phyloP scores from a whole-genome alignment of 2,888 invertebrate species.

The Sphaerophoria taeniata region DNA sequence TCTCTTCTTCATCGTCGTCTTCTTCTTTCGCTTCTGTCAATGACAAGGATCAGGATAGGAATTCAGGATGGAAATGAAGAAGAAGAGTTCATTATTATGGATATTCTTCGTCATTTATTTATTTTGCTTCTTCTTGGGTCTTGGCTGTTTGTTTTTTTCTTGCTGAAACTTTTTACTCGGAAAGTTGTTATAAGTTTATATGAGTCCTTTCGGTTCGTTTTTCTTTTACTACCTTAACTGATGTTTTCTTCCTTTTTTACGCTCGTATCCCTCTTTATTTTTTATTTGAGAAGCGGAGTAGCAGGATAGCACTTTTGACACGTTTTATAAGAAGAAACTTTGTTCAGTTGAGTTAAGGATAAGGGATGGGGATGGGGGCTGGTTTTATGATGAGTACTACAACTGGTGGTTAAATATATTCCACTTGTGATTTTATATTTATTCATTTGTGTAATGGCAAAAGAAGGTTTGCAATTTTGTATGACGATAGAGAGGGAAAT shows the following conservation, averaged over 20 bases:
- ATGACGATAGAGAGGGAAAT: no score
- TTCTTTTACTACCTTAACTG: slow-evolving; percentile 24
- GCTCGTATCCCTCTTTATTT: slow-evolving; percentile 18
- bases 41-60: not conserved
- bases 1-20: not conserved
- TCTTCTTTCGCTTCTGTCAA: not conserved
- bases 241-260: slow-evolving; percentile 9
- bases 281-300: slow-evolving; percentile 10
- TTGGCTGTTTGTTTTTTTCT: not conserved
- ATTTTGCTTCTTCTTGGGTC: slow-evolving; percentile 11
- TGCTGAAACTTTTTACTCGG: slow-evolving; percentile 21
- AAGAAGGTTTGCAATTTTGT: slow-evolving; percentile 13
- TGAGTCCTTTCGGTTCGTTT: slow-evolving; percentile 18
- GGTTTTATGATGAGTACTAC: not conserved
- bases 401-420: slow-evolving; percentile 35
- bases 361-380: not conserved
- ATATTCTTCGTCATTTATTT: slow-evolving; percentile 37
- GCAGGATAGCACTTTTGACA: slow-evolving; percentile 45
- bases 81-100: slow-evolving; percentile 35
- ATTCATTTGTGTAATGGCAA: slow-evolving; percentile 18
- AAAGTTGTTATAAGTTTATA: slow-evolving; percentile 41
- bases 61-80: not conserved
- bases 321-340: slow-evolving; percentile 26
- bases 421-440: slow-evolving; percentile 39
- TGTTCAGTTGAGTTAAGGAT: not conserved